These are phyloP conservation scores for Nesidiocoris tenuis DNA, from an alignment of 2,888 invertebrate genomes.

Conservation along the genomic window DNA sequence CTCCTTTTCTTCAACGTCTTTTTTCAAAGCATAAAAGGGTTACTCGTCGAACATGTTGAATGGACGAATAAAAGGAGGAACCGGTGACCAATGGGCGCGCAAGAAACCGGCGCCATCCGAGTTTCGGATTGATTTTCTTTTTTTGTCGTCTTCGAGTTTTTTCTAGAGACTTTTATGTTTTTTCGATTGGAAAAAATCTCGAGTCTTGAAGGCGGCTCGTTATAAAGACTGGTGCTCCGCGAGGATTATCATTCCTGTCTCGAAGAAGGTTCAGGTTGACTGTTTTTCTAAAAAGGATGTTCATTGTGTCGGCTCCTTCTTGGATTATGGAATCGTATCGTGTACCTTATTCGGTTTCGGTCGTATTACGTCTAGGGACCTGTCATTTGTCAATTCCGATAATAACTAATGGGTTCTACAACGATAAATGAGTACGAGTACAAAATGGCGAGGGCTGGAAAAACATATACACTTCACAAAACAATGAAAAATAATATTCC, in stretches of 20 bases:
- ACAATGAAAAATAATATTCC: too few species aligned
- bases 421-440: too few species aligned
- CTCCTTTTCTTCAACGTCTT: neutral
- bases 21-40: neutral
- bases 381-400: neutral
- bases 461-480: too few species aligned
- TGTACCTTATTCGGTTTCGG: neutral
- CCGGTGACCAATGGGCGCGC: neutral
- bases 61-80: neutral
- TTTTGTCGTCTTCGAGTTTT: constrained; percentile 1
- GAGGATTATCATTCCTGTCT: neutral
- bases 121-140: neutral
- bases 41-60: neutral
- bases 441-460: too few species aligned
- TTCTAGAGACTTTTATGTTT: neutral
- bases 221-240: neutral
- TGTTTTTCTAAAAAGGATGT: neutral
- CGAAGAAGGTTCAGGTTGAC: neutral
- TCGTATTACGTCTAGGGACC: neutral
- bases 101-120: neutral
- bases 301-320: neutral
- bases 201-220: neutral
- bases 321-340: neutral
- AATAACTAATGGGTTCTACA: neutral
- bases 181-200: neutral